Base-by-base conservation (phyloP, 2,888 invertebrate species). In the Drosophila mulleri region DNA sequence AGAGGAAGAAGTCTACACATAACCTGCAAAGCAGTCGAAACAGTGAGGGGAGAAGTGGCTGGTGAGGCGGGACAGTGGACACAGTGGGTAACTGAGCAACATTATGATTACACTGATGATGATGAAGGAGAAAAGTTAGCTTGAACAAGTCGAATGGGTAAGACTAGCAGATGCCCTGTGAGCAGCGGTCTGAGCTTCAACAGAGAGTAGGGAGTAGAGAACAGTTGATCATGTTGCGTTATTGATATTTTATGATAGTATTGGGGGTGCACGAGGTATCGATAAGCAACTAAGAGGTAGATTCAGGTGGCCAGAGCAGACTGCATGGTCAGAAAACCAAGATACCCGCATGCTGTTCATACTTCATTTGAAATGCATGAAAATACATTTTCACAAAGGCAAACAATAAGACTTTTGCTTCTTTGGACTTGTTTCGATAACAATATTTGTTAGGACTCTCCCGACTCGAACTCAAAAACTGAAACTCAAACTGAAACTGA, bases 341-440 rank as follows among this genome's bases (percentile, higher is more conserved):
- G 12, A 26, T 54, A 29, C 54, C 54, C 8, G 18, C 8, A 7
- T 3, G 41, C 39, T 16, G 3, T 11, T 7, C n/a, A n/a, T n/a
- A 4, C 37, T 26, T 26, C 53, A 39, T 39, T 54, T 39, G 37
- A 37, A n/a, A 54, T 26, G 26, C 53, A 39, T 39, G 53, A 54
- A 54, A 32, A 32, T 32, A 32, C 32, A 56, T 58, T 29, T 42
- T 37, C 29, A 16, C 62, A 62, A 48, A 41, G 73, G 59, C 75
- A 72, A 71, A 79, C 67, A 68, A 64, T 65, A 54, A 58, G 45
- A 68, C 48, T 57, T 39, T n/a, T 8, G 26, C 41, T 41, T 56
- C 20, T 52, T 56, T 65, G 29, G 45, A 45, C 72, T 61, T 72
- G 66, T 72, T 60, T 66, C 72, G 66, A 72, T 72, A 72, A 72